Base-by-base conservation (phyloP, 2,888 invertebrate species). In the Uropetala carovei region DNA sequence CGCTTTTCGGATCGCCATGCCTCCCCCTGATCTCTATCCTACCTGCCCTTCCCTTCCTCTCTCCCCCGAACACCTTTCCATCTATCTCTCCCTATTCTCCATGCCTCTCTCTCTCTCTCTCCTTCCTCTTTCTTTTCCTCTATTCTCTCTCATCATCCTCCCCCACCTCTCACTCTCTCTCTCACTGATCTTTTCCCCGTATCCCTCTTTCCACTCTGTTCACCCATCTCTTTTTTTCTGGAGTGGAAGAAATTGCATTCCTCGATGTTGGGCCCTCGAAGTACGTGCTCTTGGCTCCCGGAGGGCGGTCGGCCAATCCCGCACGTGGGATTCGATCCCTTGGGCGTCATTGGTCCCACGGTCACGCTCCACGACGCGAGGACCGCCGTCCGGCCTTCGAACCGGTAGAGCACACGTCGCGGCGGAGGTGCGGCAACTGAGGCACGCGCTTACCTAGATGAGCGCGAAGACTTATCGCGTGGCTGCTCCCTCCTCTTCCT, bases 311-410 rank as follows among this genome's bases (percentile, higher is more conserved):
- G 75, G 27, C 75, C 75, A 75, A 75, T 75, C 75, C 22, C 22
- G 22, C 75, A 22, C 75, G 75, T 75, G 75, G 75, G 75, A 75
- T 27, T 75, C 75, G 75, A 75, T 75, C n/a, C n/a, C 22, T 75
- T 14, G 22, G 75, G 75, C 27, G 9, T 75, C 27, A 75, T 75
- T 75, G 75, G 75, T 75, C 75, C 22, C 75, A 75, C 75, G 75
- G 75, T 75, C 75, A 75, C 22, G 75, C 75, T 75, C 27, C 75
- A 75, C 7, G 75, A n/a, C 22, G 22, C 64, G 64, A 10, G 22
- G 68, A n/a, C 22, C 27, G 75, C 9, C 68, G 68, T 22, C 22
- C 27, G 75, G n/a, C 75, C 75, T 75, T 75, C 75, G 75, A 75
- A 27, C 27, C 75, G 75, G 75, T 75, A 75, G 75, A 75, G 75